Evolutionary conservation across 1,140 invertebrate genomes (phyloP).

Genomic region (Drosophila serrata): DNA sequence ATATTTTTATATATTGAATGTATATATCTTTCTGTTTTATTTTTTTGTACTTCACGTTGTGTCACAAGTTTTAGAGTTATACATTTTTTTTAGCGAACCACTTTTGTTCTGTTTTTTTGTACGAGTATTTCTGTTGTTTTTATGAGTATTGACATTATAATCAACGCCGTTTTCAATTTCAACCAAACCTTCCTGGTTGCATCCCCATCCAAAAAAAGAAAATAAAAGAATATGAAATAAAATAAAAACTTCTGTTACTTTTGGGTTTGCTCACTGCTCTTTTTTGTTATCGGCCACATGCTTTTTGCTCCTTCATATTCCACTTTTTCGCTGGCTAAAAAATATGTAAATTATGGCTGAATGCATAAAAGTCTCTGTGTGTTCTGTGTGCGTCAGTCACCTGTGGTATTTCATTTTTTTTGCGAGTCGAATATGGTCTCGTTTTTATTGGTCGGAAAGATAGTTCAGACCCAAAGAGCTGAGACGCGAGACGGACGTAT

Average conservation of each 20-base stretch:
- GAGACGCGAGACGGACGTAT: conserved; percentile 34
- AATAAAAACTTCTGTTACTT: conserved; percentile 69
- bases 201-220: conserved; percentile 18
- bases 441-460: conserved; percentile 67
- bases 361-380: conserved; percentile 20
- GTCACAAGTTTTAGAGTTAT: conserved; percentile 45
- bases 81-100: conserved; percentile 32
- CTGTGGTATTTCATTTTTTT: conserved; percentile 72
- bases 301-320: conserved; percentile 35
- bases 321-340: conserved; percentile 64
- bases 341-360: conserved; percentile 76
- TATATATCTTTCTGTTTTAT: background rate
- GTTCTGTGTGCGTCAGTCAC: conserved; percentile 69
- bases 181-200: conserved; percentile 57
- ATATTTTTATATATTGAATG: conserved; percentile 12
- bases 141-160: conserved; percentile 83
- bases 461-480: conserved; percentile 47
- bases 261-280: conserved; percentile 55
- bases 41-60: conserved; percentile 19
- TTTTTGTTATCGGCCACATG: conserved; percentile 50
- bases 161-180: conserved; percentile 83
- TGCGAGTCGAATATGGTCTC: conserved; percentile 45
- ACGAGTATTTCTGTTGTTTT: conserved; percentile 52
- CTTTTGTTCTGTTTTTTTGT: conserved; percentile 17
- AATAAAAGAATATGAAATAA: too few relatives aligned